Evolutionary conservation across 2,113 vertebrate species (phyloP), one percentile per base, ranked within the genome.

Genomic region (Mustelus asterias): DNA sequence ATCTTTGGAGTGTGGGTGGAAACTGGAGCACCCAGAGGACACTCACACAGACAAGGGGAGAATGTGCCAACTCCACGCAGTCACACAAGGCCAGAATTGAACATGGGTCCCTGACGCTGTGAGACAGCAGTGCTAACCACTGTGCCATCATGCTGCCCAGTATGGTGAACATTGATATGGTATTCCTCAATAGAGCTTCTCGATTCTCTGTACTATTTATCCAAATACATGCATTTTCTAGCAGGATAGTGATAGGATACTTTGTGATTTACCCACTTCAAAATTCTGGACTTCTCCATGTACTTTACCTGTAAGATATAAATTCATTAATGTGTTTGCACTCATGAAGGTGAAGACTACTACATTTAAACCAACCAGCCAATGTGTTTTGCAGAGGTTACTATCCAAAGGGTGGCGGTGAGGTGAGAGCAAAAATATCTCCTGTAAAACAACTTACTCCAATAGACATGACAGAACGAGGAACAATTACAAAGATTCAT

Each of bases 331-430:
- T 58, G 48, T 13, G 1, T 24, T 48, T 48, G 41, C 48, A 29
- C 3, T 89, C 48, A 14, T 58, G 44, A 4, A 54, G 86, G 24
- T 89, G 86, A 37, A 37, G 16, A 93, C 60, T 67, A 33, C 26
- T 37, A n/a, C 22, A 6, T 93, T 93, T 93, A 26, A 92, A 4
- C 26, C 44, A 89, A 26, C 63, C 1, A 33, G n/a, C 33, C 92
- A n/a, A 96, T 97, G 72, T 24, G 67, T n/a, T 96, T 96, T 92
- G 96, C 0, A 99, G 99, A 96, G 99, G 99, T 37, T 99, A 99
- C 97, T 99, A 99, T 96, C 99, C 99, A 80, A 98, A 98, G 96
- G 99, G 99, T 20, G 99, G 99, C 0, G 99, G 99, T 14, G 98
- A 99, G 97, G 98, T 99, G 95, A 37, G 97, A 63, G 96, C 98